These are phyloP conservation scores for Gasterosteus aculeatus DNA, from an alignment of 2,113 vertebrate genomes.

Conservation along the genomic window DNA sequence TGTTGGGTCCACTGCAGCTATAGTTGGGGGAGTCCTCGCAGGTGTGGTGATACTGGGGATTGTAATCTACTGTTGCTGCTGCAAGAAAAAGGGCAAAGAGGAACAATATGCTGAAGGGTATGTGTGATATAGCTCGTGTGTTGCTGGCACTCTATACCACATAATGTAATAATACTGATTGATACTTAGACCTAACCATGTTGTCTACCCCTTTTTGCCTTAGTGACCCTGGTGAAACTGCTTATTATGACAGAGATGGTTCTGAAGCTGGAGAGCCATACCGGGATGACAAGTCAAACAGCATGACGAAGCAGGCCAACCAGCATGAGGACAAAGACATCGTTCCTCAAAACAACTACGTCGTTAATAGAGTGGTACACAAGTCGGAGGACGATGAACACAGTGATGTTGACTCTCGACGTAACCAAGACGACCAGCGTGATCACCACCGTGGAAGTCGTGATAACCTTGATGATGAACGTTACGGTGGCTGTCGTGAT, in stretches of 20 bases:
- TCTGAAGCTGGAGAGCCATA: conserved; percentile 40
- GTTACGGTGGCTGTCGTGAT: conserved; percentile 22
- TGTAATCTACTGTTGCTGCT: conserved; percentile 86
- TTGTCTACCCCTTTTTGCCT: conserved; percentile 9
- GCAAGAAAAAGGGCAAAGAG: conserved; percentile 49
- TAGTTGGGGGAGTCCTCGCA: conserved; percentile 81
- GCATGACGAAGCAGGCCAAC: conserved; percentile 7
- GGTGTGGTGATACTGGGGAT: conserved; percentile 81
- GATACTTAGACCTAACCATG: background rate
- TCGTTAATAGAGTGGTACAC: background rate
- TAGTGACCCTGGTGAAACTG: conserved; percentile 52
- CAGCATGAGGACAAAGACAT: conserved; percentile 24
- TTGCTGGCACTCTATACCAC: background rate
- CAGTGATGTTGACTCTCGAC: conserved; percentile 37
- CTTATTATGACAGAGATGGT: conserved; percentile 63
- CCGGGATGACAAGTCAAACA: conserved; percentile 51
- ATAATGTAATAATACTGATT: background rate
- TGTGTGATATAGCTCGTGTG: background rate
- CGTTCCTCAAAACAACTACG: conserved; percentile 15
- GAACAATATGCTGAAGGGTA: conserved; percentile 77
- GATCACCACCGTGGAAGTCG: conserved; percentile 27
- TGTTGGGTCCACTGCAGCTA: conserved; percentile 81
- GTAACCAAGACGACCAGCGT: conserved; percentile 26
- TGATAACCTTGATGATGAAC: conserved; percentile 42
- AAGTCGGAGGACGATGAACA: conserved; percentile 50